Evolutionary conservation across 2,113 vertebrate genomes (phyloP).

Genomic region (Ageneiosus marmoratus): DNA sequence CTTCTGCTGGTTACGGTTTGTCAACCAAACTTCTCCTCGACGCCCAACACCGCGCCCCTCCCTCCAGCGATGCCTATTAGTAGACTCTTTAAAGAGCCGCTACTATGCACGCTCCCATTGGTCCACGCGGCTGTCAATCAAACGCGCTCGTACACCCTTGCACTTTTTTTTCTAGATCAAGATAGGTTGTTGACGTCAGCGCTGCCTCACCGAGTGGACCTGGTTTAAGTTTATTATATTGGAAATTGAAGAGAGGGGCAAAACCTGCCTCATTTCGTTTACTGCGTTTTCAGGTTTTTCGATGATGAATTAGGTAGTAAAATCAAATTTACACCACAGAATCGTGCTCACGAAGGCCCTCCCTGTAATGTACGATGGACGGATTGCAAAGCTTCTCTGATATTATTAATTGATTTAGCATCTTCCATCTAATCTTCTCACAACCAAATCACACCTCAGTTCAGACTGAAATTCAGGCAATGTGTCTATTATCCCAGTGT

Average conservation of each 20-base stretch:
- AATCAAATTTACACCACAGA: not conserved
- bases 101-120: slow-evolving; percentile 60
- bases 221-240: slow-evolving; percentile 53
- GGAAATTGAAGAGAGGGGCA: not conserved
- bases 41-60: slow-evolving; percentile 59
- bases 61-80: slow-evolving; percentile 70
- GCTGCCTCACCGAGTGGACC: slow-evolving; percentile 57
- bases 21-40: slow-evolving; percentile 68
- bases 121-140: slow-evolving; percentile 60
- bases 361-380: not conserved
- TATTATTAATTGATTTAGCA: slow-evolving; percentile 8
- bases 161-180: slow-evolving; percentile 57
- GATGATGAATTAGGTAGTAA: not conserved
- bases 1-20: slow-evolving; percentile 77
- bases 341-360: not conserved
- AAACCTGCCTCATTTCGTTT: not conserved
- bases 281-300: not conserved
- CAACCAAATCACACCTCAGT: not conserved
- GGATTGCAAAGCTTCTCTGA: slow-evolving; percentile 16
- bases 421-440: not conserved
- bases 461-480: not conserved
- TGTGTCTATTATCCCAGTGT: not conserved
- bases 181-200: slow-evolving; percentile 73
- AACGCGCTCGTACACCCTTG: slow-evolving; percentile 25
- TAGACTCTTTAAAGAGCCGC: slow-evolving; percentile 67